phyloP scores from a whole-genome alignment of 2,113 vertebrate species.

The Calidris pugnax region DNA sequence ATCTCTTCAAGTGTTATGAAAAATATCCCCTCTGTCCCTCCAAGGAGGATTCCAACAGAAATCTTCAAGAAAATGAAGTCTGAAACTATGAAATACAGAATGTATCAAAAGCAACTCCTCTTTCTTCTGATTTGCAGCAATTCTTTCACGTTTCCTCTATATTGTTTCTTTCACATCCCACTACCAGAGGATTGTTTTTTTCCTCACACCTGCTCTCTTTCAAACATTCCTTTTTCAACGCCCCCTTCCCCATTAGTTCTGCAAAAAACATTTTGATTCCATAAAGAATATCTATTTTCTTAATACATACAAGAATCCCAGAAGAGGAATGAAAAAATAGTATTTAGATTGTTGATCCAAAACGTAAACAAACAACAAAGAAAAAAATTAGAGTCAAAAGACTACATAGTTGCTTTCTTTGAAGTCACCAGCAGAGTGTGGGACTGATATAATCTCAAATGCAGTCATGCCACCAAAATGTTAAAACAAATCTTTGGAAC shows the following conservation, averaged over 20 bases:
- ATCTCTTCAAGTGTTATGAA: not conserved
- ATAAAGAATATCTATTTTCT: not conserved
- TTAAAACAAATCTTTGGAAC: not conserved
- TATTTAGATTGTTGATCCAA: not conserved
- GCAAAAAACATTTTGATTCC: not conserved
- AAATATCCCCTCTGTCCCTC: not conserved
- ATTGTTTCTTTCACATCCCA: not conserved
- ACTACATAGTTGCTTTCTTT: not conserved
- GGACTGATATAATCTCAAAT: not conserved
- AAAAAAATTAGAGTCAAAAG: not conserved
- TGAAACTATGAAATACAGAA: not conserved
- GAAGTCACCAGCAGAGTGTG: not conserved
- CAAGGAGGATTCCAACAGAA: not conserved
- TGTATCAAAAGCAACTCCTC: not conserved
- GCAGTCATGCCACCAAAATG: not conserved
- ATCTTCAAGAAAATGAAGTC: not conserved
- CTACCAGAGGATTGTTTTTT: not conserved
- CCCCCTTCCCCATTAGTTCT: not conserved
- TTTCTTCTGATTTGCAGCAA: not conserved
- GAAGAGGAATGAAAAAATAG: not conserved
- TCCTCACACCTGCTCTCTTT: not conserved
- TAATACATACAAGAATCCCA: not conserved
- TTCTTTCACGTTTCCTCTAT: not conserved
- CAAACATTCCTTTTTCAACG: not conserved
- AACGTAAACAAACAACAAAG: not conserved